Evolutionary conservation across 1,140 invertebrate species (phyloP), one percentile per base, ranked within the genome.

Genomic region (Vollenhovia emeryi): DNA sequence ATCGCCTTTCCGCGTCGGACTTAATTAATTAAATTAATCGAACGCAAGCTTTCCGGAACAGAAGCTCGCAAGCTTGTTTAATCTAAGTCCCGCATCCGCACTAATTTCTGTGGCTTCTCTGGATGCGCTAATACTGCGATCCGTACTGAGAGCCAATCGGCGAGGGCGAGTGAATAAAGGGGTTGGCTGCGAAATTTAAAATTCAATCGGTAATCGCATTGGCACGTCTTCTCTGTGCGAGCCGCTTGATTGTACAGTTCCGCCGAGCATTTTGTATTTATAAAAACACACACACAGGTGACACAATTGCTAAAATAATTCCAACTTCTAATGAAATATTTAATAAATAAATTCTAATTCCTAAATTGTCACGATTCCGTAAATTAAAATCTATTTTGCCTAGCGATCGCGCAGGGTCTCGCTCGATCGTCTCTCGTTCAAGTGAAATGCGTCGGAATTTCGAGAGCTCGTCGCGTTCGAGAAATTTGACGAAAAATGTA

Each of bases 11-110:
- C 52, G 52, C 40, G 64, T 71, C 78, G 64, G 24, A 73, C 55
- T 9, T 57, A 82, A 73, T 80, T 55, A 69, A 69, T 71, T n/a
- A 2, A 73, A 82, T 82, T 71, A 71, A 82, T 82, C 24, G 73
- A 73, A 27, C 36, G 24, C 60, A 57, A 71, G 62, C 64, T 21
- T 50, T 33, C 43, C 24, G 18, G 24, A 64, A 64, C 24, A 30
- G 27, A 4, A 73, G 36, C 45, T 43, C n/a, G 50, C 24, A 45
- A 59, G 59, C 36, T 80, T 80, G 48, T 55, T 82, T 71, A 57
- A 71, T 80, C 36, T n/a, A 57, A 43, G 50, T 71, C 50, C 9
- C 27, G 40, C 21, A 24, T 50, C 43, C 33, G n/a, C 5, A 36
- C 36, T 45, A 73, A 73, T 71, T 73, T 45, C 50, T 33, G 13